Conservation (phyloP, 2,888 invertebrate genomes). For the Diplazon laetatorius region DNA sequence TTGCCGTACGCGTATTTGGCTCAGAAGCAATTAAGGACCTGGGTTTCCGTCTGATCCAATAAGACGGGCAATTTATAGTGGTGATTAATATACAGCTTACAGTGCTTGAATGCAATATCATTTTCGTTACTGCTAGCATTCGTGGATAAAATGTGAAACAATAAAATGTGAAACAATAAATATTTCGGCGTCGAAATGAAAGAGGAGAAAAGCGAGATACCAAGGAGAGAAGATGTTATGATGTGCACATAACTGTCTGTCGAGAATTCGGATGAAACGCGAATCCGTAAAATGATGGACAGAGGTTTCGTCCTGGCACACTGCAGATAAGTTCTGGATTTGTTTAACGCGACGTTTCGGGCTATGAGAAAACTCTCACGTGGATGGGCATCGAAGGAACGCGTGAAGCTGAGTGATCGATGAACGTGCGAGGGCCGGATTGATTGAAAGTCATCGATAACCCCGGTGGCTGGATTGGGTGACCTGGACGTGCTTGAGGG, state of each 20-base stretch:
- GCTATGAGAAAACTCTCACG: background rate
- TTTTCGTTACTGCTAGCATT: background rate
- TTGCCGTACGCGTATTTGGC: slow-evolving; percentile 34
- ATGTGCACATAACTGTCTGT: slow-evolving; percentile 37
- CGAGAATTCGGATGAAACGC: slow-evolving; percentile 69
- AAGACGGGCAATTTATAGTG: slow-evolving; percentile 27
- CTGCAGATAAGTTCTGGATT: slow-evolving; percentile 32
- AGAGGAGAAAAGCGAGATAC: background rate
- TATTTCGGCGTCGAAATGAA: background rate
- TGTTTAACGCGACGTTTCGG: slow-evolving; percentile 18
- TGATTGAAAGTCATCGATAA: slow-evolving; percentile 61
- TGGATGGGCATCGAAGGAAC: slow-evolving; percentile 22
- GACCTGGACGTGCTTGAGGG: slow-evolving; percentile 41
- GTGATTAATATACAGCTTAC: slow-evolving; percentile 41
- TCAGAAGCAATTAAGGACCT: slow-evolving; percentile 44
- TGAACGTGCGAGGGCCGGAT: slow-evolving; percentile 40
- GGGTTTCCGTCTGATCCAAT: slow-evolving; percentile 21
- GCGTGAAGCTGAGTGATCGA: slow-evolving; percentile 53
- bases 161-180: slow-evolving; percentile 31
- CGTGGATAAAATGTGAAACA: slow-evolving; percentile 21
- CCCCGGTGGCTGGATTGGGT: slow-evolving; percentile 10
- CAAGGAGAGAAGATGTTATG: background rate
- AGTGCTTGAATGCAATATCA: slow-evolving; percentile 23
- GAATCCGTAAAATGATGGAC: slow-evolving; percentile 62
- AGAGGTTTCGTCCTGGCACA: slow-evolving; percentile 1